These are phyloP conservation scores for Bombus huntii DNA, from an alignment of 1,140 invertebrate genomes.

Conservation along the genomic window DNA sequence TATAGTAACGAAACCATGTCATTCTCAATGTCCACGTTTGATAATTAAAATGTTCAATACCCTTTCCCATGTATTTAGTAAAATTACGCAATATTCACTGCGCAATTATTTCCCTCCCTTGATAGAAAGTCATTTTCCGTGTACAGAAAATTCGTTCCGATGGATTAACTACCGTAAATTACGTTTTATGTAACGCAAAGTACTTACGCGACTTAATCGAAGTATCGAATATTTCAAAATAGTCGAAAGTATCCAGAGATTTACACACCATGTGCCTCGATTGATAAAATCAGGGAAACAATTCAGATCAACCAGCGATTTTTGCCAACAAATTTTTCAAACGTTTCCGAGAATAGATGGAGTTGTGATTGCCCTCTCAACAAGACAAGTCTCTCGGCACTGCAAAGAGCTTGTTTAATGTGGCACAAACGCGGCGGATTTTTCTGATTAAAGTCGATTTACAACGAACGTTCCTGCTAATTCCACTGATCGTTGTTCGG, in stretches of 20 bases:
- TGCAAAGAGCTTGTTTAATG: neutral
- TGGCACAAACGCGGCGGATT: neutral
- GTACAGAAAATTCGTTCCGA: too few relatives aligned
- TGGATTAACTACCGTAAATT: neutral
- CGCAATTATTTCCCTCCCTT: neutral
- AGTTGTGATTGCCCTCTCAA: neutral
- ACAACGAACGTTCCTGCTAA: constrained; percentile 6
- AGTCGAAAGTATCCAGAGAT: neutral
- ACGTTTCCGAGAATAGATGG: neutral
- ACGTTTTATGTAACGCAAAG: neutral
- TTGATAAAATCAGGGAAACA: neutral
- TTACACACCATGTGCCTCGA: too few relatives aligned
- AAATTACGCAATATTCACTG: neutral
- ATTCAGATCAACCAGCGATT: neutral
- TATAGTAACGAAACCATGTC: neutral
- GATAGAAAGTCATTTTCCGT: neutral
- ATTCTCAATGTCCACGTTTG: neutral
- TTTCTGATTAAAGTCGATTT: constrained; percentile 28
- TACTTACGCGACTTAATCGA: neutral
- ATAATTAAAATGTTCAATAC: neutral
- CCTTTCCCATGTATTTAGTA: neutral
- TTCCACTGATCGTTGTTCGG: constrained; percentile 3
- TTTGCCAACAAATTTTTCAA: neutral
- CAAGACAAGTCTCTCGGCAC: neutral
- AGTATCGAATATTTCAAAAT: neutral